Evolutionary conservation across 2,888 invertebrate species (phyloP).

Genomic region (Aromia moschata): DNA sequence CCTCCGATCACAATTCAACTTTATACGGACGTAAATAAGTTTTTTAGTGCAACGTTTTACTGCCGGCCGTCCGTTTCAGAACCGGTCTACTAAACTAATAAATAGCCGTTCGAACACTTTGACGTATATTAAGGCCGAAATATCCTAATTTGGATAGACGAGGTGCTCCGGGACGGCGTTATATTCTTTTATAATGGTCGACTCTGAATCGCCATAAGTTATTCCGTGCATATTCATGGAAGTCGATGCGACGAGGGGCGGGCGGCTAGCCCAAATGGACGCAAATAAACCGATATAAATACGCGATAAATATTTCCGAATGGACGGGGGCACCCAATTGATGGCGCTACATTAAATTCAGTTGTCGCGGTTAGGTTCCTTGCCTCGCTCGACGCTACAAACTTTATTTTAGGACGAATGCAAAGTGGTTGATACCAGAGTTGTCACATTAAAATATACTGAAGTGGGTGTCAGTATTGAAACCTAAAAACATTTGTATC

Average conservation of each 20-base stretch:
- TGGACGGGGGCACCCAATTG: too few species aligned
- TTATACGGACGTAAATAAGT: conserved; percentile 48
- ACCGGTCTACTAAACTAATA: conserved; percentile 49
- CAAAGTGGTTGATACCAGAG: too few species aligned
- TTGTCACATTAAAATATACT: too few species aligned
- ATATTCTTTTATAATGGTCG: conserved; percentile 43
- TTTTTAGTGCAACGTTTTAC: conserved; percentile 49
- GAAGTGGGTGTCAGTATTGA: too few species aligned
- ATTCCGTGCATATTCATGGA: conserved; percentile 25
- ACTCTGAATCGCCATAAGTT: conserved; percentile 26
- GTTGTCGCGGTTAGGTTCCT: neutral
- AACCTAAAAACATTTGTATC: too few species aligned
- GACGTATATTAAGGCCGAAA: conserved; percentile 41
- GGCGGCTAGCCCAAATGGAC: neutral
- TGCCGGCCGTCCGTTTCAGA: conserved; percentile 45
- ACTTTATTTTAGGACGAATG: too few species aligned
- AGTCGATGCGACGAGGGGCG: conserved; percentile 9
- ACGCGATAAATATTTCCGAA: neutral
- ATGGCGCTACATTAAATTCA: neutral
- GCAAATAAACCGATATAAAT: neutral
- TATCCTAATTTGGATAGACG: conserved; percentile 50
- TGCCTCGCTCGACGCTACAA: neutral
- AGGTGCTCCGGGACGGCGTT: conserved; percentile 47
- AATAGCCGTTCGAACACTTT: conserved; percentile 43
- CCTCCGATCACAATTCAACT: conserved; percentile 47